Percentiles rank a stretch among this genome's conserved stretches.
Evolutionary conservation across 2,797 vertebrate genomes (phyloP).

Genomic region (Heterohyrax brucei): DNA sequence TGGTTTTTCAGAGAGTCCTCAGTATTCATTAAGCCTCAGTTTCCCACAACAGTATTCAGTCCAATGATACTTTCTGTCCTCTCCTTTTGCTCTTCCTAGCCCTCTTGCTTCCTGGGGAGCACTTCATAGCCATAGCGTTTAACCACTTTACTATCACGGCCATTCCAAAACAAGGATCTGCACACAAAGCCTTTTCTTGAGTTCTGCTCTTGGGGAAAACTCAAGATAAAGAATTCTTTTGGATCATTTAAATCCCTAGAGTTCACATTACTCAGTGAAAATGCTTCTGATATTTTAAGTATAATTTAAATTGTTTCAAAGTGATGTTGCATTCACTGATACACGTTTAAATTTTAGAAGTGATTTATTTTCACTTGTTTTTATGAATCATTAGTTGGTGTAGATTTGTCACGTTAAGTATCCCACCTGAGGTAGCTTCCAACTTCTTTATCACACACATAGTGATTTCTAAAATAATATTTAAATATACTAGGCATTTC

Average conservation of each 20-base stretch:
- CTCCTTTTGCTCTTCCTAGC: slow-evolving; percentile 1
- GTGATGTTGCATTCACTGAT: neutral
- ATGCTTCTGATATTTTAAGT: slow-evolving; percentile 24
- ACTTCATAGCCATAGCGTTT: neutral
- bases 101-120: neutral
- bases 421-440: neutral
- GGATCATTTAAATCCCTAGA: neutral
- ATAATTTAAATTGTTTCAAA: slow-evolving; percentile 47
- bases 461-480: slow-evolving; percentile 36
- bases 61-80: neutral
- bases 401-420: neutral
- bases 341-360: slow-evolving; percentile 57
- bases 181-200: neutral
- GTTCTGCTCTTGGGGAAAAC: neutral
- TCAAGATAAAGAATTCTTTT: slow-evolving; percentile 9
- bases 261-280: neutral
- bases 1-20: neutral
- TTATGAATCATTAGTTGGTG: slow-evolving; percentile 28
- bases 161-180: neutral
- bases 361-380: slow-evolving; percentile 16
- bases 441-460: slow-evolving; percentile 36
- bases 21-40: neutral
- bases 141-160: no score
- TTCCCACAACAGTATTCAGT: neutral
- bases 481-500: slow-evolving; percentile 15